Evolutionary conservation across 2,888 invertebrate species (phyloP).

Genomic region (Tryphoninae sp.): DNA sequence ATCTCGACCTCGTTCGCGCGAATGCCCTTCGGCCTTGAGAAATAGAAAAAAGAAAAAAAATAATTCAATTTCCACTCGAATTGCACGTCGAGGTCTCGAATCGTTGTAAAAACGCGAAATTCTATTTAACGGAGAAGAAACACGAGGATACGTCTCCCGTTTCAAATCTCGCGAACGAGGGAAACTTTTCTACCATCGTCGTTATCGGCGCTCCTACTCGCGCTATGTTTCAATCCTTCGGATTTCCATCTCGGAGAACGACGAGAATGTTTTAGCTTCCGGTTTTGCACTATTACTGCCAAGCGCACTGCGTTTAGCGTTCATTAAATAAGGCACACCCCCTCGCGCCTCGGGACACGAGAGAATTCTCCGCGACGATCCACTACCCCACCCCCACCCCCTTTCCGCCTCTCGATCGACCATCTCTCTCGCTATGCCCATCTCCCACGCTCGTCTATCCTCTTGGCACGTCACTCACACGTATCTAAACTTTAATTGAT

Average conservation of each 20-base stretch:
- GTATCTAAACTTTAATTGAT: conserved; percentile 81
- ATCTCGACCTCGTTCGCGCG: background rate
- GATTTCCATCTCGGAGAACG: conserved; percentile 33
- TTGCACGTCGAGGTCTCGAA: background rate
- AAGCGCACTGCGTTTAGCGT: conserved; percentile 76
- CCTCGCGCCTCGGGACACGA: conserved; percentile 60
- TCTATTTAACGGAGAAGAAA: background rate
- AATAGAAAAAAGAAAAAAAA: background rate
- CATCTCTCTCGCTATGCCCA: conserved; percentile 55
- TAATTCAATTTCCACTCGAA: background rate
- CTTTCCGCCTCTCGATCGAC: conserved; percentile 36
- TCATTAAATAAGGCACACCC: conserved; percentile 80
- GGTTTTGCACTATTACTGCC: conserved; percentile 62
- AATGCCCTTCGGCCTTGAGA: background rate
- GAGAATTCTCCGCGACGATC: conserved; percentile 50
- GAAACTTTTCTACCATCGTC: background rate
- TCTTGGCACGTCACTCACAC: conserved; percentile 77
- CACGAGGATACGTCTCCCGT: background rate
- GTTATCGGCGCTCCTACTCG: background rate
- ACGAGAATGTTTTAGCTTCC: conserved; percentile 33
- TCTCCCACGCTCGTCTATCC: conserved; percentile 61
- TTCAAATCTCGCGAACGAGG: conserved; percentile 20
- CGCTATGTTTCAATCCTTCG: background rate
- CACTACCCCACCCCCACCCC: conserved; percentile 44
- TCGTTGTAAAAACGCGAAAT: background rate